Percentiles rank a stretch among this genome's conserved stretches.
Evolutionary conservation across 2,797 vertebrate genomes (phyloP).

Genomic region (Myotis myotis): DNA sequence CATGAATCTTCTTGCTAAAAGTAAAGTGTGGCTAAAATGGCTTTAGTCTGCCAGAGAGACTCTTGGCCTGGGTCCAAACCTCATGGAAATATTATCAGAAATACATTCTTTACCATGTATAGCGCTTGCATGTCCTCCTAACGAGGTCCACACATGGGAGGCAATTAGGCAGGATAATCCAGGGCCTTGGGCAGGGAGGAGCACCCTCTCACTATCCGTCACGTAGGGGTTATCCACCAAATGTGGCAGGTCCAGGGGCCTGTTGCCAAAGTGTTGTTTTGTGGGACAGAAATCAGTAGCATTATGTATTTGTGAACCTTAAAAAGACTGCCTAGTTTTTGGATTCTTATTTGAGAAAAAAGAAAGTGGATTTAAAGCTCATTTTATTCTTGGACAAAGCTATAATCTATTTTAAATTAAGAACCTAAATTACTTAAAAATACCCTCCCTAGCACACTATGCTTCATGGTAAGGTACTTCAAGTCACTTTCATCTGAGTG

Average conservation of each 20-base stretch:
- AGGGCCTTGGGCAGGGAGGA: background rate
- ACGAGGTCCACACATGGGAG: conserved; percentile 30
- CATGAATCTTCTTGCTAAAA: conserved; percentile 50
- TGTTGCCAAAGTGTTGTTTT: background rate
- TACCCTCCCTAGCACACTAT: background rate
- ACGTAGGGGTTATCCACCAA: conserved; percentile 1
- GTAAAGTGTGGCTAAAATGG: conserved; percentile 60
- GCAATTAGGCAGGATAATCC: conserved; percentile 33
- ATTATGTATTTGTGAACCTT: conserved; percentile 10
- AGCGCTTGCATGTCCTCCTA: conserved; percentile 30
- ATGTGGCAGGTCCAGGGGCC: background rate
- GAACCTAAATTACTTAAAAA: conserved; percentile 49
- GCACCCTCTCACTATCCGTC: conserved; percentile 1
- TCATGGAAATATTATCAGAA: conserved; percentile 59
- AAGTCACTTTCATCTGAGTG: background rate
- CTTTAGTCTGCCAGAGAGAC: conserved; percentile 59
- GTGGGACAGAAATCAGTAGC: conserved; percentile 27
- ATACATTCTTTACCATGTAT: conserved; percentile 58
- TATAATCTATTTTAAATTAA: conserved; percentile 33
- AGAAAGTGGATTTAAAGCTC: conserved; percentile 2
- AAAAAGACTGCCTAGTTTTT: background rate
- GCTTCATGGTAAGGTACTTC: background rate
- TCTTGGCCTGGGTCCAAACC: conserved; percentile 57
- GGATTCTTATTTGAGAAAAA: background rate
- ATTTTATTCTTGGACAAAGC: conserved; percentile 39